Conservation (phyloP, 2,797 vertebrate genomes). For the Antrozous pallidus region DNA sequence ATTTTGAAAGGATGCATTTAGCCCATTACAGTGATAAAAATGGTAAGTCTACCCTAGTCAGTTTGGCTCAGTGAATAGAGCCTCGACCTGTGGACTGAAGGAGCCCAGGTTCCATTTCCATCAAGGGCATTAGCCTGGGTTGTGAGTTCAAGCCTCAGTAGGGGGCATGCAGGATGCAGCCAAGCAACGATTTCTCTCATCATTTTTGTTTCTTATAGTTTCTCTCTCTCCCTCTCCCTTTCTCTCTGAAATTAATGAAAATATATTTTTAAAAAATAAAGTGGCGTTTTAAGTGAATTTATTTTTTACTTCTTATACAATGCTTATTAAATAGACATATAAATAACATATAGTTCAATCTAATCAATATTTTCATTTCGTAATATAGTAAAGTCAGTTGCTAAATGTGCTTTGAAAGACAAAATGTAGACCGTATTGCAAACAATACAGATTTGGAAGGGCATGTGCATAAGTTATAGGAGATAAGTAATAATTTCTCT, state of each 20-base stretch:
- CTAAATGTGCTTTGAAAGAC: background rate
- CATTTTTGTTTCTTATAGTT: too few relatives aligned
- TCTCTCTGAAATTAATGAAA: too few relatives aligned
- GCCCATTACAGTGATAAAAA: background rate
- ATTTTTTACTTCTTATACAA: background rate
- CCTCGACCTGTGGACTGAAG: rapidly evolving
- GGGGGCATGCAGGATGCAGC: too few relatives aligned
- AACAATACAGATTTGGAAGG: background rate
- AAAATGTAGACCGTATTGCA: background rate
- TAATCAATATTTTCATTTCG: background rate
- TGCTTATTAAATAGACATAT: background rate
- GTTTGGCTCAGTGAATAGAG: too few relatives aligned
- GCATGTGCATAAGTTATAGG: background rate
- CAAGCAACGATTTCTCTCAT: too few relatives aligned
- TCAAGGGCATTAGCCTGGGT: too few relatives aligned
- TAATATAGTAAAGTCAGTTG: background rate
- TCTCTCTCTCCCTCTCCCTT: too few relatives aligned
- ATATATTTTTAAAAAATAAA: too few relatives aligned
- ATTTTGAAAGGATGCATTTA: background rate
- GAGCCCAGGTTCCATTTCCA: too few relatives aligned
- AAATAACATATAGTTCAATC: background rate
- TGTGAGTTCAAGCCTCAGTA: too few relatives aligned
- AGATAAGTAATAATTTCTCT: background rate
- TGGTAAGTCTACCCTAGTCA: background rate
- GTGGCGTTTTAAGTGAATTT: background rate